phyloP scores from a whole-genome alignment of 2,888 invertebrate species.

The Xiphydria camelus region DNA sequence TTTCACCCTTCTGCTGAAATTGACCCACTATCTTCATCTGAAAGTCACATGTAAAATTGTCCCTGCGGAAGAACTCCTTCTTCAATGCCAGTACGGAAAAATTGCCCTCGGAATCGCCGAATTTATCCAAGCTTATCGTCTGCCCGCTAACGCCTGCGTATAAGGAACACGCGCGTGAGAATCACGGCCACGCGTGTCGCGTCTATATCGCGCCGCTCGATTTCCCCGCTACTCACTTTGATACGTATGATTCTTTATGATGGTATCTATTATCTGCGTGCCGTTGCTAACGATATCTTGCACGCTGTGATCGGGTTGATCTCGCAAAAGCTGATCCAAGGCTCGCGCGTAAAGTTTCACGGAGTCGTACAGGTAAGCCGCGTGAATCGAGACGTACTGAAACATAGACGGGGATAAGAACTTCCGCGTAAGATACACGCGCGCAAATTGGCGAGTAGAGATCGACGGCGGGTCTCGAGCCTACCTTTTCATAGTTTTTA shows the following conservation, averaged over 20 bases:
- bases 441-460: too few relatives aligned
- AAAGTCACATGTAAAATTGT: slow-evolving; percentile 71
- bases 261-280: slow-evolving; percentile 81
- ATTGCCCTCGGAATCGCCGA: slow-evolving; percentile 96
- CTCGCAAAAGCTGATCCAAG: slow-evolving; percentile 71
- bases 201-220: not conserved
- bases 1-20: slow-evolving; percentile 76
- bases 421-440: not conserved
- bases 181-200: not conserved
- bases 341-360: slow-evolving; percentile 89
- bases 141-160: slow-evolving; percentile 88
- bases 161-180: slow-evolving; percentile 3
- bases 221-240: slow-evolving; percentile 72
- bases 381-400: slow-evolving; percentile 86
- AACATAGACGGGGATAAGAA: too few relatives aligned
- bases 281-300: slow-evolving; percentile 80
- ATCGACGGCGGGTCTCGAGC: slow-evolving; percentile 4
- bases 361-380: slow-evolving; percentile 94
- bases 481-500: slow-evolving; percentile 56
- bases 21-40: slow-evolving; percentile 85
- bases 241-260: slow-evolving; percentile 82
- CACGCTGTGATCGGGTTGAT: slow-evolving; percentile 67
- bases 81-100: slow-evolving; percentile 90
- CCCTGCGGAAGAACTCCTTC: slow-evolving; percentile 57
- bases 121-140: slow-evolving; percentile 85